Base-by-base conservation (phyloP, 2,113 vertebrate species). In the Serinus canaria region DNA sequence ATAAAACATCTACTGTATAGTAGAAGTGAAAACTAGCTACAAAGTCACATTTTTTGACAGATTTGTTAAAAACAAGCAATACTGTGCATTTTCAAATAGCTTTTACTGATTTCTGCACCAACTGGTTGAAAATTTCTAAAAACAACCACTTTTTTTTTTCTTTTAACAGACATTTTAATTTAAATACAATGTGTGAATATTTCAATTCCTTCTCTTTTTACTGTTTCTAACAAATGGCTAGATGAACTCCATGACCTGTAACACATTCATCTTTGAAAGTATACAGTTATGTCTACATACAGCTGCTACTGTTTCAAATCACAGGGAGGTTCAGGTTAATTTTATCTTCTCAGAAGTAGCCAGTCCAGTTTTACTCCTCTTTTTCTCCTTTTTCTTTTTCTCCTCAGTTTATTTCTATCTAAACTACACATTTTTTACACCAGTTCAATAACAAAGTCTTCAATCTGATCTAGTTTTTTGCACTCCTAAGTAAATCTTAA, bases 401-500 rank as follows among this genome's bases (percentile, higher is more conserved):
- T 92, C 52, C 62, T 94, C 47, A 11, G 11, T 28, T 43, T 87
- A 63, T 91, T 79, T 93, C 86, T 94, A 75, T 77, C 85, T 94
- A 72, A 95, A 89, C 0, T 3, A 86, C 69, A 66, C 35, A 13
- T 84, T 97, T 97, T 96, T 96, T 79, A 78, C 72, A 85, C 47
- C 31, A 47, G 27, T 82, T 93, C 58, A 95, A 41, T 92, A 68
- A 69, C n/a, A 96, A 84, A 47, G 41, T 75, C 94, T 95, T 90
- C 92, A 92, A 87, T 73, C 95, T 95, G 81, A 85, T 94, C 37
- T 90, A 85, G 87, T 73, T 95, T 94, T 96, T 96, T 97, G 88
- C 63, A 83, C 79, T 95, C 55, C 58, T 92, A 94, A 96, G 84
- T 88, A 82, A 96, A 92, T 96, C 91, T 96, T 97, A 93, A 90